Evolutionary conservation across 1,140 invertebrate species (phyloP).

Genomic region (Drosophila arawakana): DNA sequence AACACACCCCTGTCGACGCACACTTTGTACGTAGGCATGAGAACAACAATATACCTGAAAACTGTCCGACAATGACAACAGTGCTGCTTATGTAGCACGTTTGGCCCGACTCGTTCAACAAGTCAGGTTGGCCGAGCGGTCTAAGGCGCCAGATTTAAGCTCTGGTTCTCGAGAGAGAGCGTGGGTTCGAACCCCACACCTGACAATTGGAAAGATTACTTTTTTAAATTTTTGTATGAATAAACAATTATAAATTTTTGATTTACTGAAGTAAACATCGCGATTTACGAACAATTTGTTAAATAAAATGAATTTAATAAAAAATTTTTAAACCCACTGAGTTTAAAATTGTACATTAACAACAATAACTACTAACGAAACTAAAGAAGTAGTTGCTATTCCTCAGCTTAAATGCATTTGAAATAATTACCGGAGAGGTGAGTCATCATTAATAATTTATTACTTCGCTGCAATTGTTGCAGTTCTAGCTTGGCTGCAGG

Average conservation of each 20-base stretch:
- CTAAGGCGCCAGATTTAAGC: constrained; percentile 91
- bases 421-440: constrained; percentile 15
- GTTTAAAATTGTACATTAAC: too few species aligned
- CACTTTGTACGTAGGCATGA: not conserved
- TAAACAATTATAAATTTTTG: not conserved
- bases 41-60: constrained; percentile 31
- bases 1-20: constrained; percentile 22
- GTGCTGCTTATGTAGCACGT: constrained; percentile 51
- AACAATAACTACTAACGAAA: too few species aligned
- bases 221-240: constrained; percentile 33
- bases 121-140: constrained; percentile 89
- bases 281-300: too few species aligned
- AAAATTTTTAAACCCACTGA: too few species aligned
- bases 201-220: constrained; percentile 85
- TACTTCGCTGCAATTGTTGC: constrained; percentile 24
- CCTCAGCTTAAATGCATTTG: not conserved
- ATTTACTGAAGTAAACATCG: not conserved
- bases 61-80: constrained; percentile 21
- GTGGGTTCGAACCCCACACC: constrained; percentile 91
- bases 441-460: constrained; percentile 31
- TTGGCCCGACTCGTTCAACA: constrained; percentile 45
- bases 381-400: not conserved
- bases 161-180: constrained; percentile 89
- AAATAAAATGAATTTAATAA: too few species aligned
- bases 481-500: not conserved